Evolutionary conservation across 1,140 invertebrate genomes (phyloP), one percentile per base, ranked within the genome.

Genomic region (Drosophila asahinai): DNA sequence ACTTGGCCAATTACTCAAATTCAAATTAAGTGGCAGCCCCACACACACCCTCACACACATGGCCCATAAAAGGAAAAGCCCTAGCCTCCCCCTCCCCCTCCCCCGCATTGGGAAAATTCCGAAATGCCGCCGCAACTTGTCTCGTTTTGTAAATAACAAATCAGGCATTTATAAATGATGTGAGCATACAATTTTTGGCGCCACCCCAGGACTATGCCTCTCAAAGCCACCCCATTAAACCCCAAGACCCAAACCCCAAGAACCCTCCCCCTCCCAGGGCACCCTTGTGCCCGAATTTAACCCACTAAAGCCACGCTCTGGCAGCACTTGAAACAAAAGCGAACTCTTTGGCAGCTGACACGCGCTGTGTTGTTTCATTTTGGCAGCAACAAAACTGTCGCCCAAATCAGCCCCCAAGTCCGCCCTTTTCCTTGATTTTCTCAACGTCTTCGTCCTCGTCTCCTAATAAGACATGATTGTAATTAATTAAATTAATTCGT

Each of bases 401-500:
- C 61, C 70, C 62, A 57, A 54, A 55, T 57, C 54, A 57, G 54
- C 30, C 51, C 51, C 22, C 55, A 19, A 11, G 8, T 14, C 15
- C n/a, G 1, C 11, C 36, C 27, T n/a, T 12, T 40, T 25, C 36
- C 45, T 42, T 54, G 57, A 60, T 57, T 42, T 65, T 19, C 36
- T 22, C 60, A 52, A 52, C 60, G 51, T 43, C 51, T 64, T 76
- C 52, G 1, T 71, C 67, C 49, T 65, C 47, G 19, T 87, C 91
- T 92, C 89, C 91, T 92, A 92, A 92, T 92, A 92, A 92, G 91
- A 92, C 91, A 91, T 91, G 91, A 92, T 92, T 92, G 91, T 92
- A 92, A 92, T 92, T 92, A 92, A 92, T 92, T 92, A 91, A 92
- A 92, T 92, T 92, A 92, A 92, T 92, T 92, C 91, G 91, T 92